These are phyloP conservation scores for Eclectus roratus DNA, from an alignment of 2,113 vertebrate species.

Conservation along the genomic window DNA sequence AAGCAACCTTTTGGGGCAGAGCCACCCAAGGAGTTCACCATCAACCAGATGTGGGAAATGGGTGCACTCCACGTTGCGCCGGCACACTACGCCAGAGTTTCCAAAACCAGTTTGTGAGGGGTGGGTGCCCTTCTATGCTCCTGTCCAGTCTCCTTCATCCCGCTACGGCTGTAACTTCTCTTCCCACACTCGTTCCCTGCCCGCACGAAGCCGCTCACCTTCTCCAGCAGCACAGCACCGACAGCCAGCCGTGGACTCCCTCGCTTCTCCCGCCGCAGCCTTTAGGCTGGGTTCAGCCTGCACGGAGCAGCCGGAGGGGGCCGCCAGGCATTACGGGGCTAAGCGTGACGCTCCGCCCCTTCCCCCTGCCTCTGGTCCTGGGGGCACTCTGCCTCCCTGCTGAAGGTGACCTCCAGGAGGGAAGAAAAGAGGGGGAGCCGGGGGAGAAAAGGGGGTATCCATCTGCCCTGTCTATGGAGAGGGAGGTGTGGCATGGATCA, in stretches of 20 bases:
- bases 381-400: background rate
- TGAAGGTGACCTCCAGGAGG: constrained; percentile 43
- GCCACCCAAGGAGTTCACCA: background rate
- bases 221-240: background rate
- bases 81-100: accelerated
- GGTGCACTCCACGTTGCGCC: background rate
- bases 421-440: background rate
- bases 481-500: background rate
- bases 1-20: background rate
- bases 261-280: background rate
- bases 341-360: constrained; percentile 54
- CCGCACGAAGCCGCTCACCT: constrained; percentile 14
- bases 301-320: background rate
- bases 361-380: constrained; percentile 4
- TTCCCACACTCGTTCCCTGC: background rate
- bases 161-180: background rate
- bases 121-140: background rate
- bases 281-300: background rate
- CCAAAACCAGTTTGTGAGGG: background rate
- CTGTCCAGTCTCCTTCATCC: background rate
- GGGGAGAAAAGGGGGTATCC: background rate
- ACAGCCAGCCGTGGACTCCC: background rate
- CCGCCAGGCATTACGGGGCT: constrained; percentile 10
- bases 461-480: background rate
- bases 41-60: background rate